Conservation (phyloP, 2,888 invertebrate genomes). For the Graphium colonna region DNA sequence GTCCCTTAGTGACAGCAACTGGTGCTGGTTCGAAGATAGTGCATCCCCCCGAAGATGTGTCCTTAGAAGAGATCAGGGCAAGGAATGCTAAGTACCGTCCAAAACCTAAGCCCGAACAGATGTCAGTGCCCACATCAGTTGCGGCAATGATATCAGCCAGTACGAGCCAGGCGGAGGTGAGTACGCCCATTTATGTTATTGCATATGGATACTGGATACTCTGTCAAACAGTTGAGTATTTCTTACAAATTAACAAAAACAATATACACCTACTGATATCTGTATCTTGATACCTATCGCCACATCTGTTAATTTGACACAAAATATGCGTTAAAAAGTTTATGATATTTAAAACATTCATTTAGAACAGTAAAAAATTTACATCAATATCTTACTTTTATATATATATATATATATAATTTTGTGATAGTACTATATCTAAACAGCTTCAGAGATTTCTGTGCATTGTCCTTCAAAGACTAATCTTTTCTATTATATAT, state of each 20-base stretch:
- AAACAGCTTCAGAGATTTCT: too few relatives aligned
- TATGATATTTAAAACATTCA: too few relatives aligned
- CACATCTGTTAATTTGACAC: not conserved
- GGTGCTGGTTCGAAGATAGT: slow-evolving; percentile 93
- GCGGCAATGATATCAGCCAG: slow-evolving; percentile 49
- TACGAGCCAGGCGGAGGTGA: slow-evolving; percentile 71
- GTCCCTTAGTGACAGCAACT: slow-evolving; percentile 85
- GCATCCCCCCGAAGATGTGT: slow-evolving; percentile 96
- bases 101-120: slow-evolving; percentile 51
- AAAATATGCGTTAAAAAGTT: not conserved
- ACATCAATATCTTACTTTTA: too few relatives aligned
- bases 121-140: slow-evolving; percentile 30
- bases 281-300: not conserved
- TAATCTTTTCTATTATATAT: too few relatives aligned
- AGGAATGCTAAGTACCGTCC: slow-evolving; percentile 84
- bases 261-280: too few relatives aligned
- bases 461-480: too few relatives aligned
- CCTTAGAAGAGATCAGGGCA: slow-evolving; percentile 91
- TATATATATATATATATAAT: too few relatives aligned
- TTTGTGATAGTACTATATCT: too few relatives aligned
- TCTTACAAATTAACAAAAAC: too few relatives aligned
- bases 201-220: slow-evolving; percentile 15
- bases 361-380: too few relatives aligned
- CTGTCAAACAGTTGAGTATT: not conserved
- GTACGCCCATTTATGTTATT: slow-evolving; percentile 34